Evolutionary conservation across 2,888 invertebrate species (phyloP).

Genomic region (Ochropleura leucogaster): DNA sequence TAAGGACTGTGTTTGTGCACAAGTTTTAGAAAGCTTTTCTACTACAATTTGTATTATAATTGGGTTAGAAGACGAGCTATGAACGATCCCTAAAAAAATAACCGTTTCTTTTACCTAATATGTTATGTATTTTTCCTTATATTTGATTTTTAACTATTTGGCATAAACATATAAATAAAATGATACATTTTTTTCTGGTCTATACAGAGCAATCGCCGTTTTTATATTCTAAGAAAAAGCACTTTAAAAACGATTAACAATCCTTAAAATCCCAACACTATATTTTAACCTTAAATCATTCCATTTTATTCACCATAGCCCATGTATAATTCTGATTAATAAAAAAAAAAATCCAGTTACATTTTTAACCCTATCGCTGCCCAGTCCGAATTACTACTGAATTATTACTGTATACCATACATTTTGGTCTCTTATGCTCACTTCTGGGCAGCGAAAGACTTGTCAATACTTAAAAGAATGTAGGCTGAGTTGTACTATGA

Average conservation of each 20-base stretch:
- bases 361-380: too few relatives aligned
- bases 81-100: too few relatives aligned
- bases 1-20: slow-evolving; percentile 4
- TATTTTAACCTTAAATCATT: neutral
- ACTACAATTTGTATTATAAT: neutral
- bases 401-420: too few relatives aligned
- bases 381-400: too few relatives aligned
- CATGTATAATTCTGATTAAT: neutral
- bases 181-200: neutral
- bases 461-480: slow-evolving; percentile 13
- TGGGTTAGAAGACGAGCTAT: too few relatives aligned
- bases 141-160: too few relatives aligned
- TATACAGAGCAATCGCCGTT: neutral
- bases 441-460: too few relatives aligned
- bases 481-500: neutral
- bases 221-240: neutral
- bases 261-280: neutral
- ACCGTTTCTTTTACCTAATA: too few relatives aligned
- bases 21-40: neutral
- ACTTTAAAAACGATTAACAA: neutral
- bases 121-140: too few relatives aligned
- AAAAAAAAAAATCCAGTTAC: neutral
- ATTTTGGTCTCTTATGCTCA: too few relatives aligned
- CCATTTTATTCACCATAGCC: neutral
- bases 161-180: too few relatives aligned